These are phyloP conservation scores for Mythimna loreyi DNA, from an alignment of 2,888 invertebrate species.

Conservation along the genomic window DNA sequence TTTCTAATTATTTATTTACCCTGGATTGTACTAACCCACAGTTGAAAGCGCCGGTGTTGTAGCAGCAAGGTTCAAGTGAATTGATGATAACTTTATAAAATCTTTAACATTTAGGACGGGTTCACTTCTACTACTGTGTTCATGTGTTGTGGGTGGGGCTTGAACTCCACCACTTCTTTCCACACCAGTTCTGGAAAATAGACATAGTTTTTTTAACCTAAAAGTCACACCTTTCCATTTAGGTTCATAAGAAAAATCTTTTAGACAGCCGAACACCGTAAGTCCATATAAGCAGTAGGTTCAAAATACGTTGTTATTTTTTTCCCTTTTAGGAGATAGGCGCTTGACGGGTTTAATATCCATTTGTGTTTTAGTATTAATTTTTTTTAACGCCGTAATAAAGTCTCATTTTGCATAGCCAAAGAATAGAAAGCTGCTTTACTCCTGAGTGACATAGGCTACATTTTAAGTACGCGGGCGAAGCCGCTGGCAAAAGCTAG, in stretches of 20 bases:
- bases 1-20: slow-evolving; percentile 53
- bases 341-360: no score
- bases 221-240: no score
- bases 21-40: slow-evolving; percentile 63
- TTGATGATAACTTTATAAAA: slow-evolving; percentile 14
- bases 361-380: no score
- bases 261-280: no score
- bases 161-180: slow-evolving; percentile 95
- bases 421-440: no score
- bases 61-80: slow-evolving; percentile 46
- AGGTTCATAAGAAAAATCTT: no score
- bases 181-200: slow-evolving; percentile 93
- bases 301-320: no score
- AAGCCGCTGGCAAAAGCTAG: no score
- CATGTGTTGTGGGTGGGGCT: slow-evolving; percentile 92
- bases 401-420: neutral
- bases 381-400: neutral
- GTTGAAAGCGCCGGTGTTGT: slow-evolving; percentile 48
- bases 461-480: no score
- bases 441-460: no score
- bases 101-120: slow-evolving; percentile 72
- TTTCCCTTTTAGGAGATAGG: no score
- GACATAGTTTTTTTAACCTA: neutral
- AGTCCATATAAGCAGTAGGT: no score
- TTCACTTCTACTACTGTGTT: slow-evolving; percentile 87